Evolutionary conservation across 2,797 vertebrate genomes (phyloP).

Genomic region (Girardinus metallicus): DNA sequence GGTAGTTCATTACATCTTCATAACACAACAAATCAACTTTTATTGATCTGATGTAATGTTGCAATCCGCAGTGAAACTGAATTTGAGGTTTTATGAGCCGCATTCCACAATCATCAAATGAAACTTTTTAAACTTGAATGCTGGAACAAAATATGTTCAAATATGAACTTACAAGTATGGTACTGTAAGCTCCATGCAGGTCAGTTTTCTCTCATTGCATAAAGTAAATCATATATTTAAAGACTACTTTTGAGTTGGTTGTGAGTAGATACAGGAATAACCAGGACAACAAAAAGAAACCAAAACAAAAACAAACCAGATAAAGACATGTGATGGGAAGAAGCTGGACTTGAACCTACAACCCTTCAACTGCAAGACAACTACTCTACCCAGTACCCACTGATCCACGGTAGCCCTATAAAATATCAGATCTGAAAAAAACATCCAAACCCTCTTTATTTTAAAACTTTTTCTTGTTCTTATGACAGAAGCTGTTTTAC

Average conservation of each 20-base stretch:
- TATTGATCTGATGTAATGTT: not conserved
- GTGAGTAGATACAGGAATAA: not conserved
- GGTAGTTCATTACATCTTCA: not conserved
- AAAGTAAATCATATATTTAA: not conserved
- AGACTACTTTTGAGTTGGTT: not conserved
- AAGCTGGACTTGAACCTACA: too few relatives aligned
- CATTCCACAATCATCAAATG: not conserved
- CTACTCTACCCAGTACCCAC: not conserved
- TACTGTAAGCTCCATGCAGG: not conserved
- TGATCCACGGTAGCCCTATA: not conserved
- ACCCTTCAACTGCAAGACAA: not conserved
- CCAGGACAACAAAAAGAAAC: not conserved
- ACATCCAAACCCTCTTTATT: not conserved
- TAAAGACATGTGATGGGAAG: not conserved
- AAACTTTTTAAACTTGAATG: not conserved
- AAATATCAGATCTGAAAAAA: not conserved
- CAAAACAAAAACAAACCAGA: not conserved
- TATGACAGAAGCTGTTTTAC: not conserved
- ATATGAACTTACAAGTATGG: not conserved
- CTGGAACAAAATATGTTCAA: not conserved
- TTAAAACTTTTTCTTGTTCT: not conserved
- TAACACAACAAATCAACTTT: not conserved
- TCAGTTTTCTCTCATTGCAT: not conserved
- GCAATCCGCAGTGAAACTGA: not conserved
- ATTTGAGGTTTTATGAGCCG: not conserved